phyloP scores from a whole-genome alignment of 2,113 vertebrate species.

The Oncorhynchus masou region DNA sequence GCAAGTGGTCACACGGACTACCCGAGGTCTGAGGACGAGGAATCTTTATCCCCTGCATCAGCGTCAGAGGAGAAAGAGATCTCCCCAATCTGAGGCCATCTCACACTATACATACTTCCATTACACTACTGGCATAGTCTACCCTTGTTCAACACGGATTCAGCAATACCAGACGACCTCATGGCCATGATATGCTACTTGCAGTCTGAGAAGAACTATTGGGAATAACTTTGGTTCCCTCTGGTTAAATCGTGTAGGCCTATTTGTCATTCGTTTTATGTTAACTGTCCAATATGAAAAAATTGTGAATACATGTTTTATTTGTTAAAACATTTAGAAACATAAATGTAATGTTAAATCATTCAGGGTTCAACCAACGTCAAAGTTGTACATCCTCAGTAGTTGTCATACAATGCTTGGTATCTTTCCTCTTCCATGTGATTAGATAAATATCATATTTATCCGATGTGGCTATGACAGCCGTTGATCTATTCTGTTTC shows the following conservation, averaged over 20 bases:
- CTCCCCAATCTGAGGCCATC: conserved; percentile 75
- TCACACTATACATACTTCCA: conserved; percentile 1
- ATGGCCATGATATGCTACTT: conserved; percentile 17
- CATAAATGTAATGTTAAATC: conserved; percentile 16
- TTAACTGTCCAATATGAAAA: conserved; percentile 14
- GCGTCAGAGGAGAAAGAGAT: conserved; percentile 89
- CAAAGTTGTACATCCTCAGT: conserved; percentile 1
- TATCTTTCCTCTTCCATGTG: not conserved
- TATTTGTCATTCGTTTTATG: not conserved
- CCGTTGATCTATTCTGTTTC: conserved; percentile 23
- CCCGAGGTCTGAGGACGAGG: conserved; percentile 93
- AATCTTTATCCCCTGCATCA: conserved; percentile 90
- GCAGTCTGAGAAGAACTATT: not conserved
- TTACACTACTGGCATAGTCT: conserved; percentile 50
- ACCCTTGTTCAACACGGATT: conserved; percentile 23
- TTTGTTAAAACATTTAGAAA: conserved; percentile 10
- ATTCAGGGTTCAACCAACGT: conserved; percentile 7
- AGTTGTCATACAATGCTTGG: conserved; percentile 21
- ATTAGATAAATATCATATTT: not conserved
- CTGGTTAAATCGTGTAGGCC: not conserved
- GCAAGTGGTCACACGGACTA: conserved; percentile 82
- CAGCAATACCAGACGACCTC: conserved; percentile 17
- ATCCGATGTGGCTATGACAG: conserved; percentile 15
- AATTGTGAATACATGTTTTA: conserved; percentile 39
- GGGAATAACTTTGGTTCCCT: not conserved